A percentile compares a stretch with the other conserved stretches of the same genome.
phyloP scores from a whole-genome alignment of 2,888 invertebrate species.

The Protodeltote pygarga region DNA sequence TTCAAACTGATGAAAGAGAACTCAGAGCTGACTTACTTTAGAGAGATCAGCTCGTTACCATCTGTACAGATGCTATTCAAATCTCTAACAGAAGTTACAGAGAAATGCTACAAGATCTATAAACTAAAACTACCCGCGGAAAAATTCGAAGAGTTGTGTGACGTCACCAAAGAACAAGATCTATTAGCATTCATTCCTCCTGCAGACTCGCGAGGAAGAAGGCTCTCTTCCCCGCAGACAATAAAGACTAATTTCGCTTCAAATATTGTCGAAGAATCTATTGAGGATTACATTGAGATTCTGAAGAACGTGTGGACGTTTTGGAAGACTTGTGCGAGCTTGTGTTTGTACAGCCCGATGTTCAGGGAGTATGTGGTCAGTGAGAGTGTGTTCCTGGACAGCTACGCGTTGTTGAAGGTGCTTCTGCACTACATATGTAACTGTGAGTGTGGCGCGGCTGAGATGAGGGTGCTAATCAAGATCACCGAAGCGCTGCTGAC shows the following conservation, averaged over 20 bases:
- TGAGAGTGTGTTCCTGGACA: constrained; percentile 70
- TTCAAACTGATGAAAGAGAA: constrained; percentile 77
- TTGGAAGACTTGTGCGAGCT: constrained; percentile 82
- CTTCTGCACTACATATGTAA: constrained; percentile 64
- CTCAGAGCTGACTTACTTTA: constrained; percentile 62
- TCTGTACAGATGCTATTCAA: constrained; percentile 80
- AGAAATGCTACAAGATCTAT: constrained; percentile 72
- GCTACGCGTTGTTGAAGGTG: constrained; percentile 73
- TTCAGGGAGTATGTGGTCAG: constrained; percentile 79
- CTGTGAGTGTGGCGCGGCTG: constrained; percentile 52
- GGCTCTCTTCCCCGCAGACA: constrained; percentile 51
- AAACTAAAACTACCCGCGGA: constrained; percentile 65
- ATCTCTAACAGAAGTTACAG: constrained; percentile 71
- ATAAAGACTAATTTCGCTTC: constrained; percentile 49
- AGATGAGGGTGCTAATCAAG: constrained; percentile 68
- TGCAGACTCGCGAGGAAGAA: constrained; percentile 38
- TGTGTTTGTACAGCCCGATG: constrained; percentile 86
- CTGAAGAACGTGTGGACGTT: constrained; percentile 79
- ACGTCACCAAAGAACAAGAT: constrained; percentile 64
- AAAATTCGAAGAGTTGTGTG: constrained; percentile 67
- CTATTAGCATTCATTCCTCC: constrained; percentile 51
- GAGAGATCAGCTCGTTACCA: constrained; percentile 72
- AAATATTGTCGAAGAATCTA: constrained; percentile 50
- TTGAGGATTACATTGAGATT: constrained; percentile 64
- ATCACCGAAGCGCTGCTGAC: constrained; percentile 78